Conservation (phyloP, 2,113 vertebrate genomes). For the Camarhynchus parvulus region DNA sequence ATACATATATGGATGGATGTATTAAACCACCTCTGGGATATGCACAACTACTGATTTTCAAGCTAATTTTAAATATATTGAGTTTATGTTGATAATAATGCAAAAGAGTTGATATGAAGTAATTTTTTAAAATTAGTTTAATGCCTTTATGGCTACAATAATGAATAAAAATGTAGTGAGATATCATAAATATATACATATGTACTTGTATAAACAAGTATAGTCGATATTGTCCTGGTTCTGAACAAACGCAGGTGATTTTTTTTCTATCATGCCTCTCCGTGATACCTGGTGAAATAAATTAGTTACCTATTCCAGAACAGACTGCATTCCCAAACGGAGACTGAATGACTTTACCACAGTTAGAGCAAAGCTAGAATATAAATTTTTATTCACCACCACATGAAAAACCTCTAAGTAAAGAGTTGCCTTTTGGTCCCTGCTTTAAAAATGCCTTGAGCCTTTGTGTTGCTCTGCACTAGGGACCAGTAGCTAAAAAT, state of each 20-base stretch:
- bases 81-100: neutral
- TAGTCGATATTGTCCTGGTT: neutral
- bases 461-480: neutral
- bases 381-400: neutral
- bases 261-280: neutral
- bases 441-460: neutral
- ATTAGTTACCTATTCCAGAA: neutral
- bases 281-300: neutral
- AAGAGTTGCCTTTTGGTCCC: neutral
- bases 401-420: neutral
- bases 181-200: neutral
- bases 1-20: neutral
- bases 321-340: neutral
- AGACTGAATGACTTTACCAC: neutral
- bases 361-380: neutral
- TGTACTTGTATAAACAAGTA: neutral
- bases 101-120: neutral
- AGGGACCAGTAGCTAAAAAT: neutral
- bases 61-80: constrained; percentile 15
- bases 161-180: neutral
- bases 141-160: neutral
- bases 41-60: constrained; percentile 33
- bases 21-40: constrained; percentile 32
- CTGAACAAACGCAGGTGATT: neutral
- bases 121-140: neutral